phyloP scores from a whole-genome alignment of 2,888 invertebrate species.

The Mystacides longicornis region DNA sequence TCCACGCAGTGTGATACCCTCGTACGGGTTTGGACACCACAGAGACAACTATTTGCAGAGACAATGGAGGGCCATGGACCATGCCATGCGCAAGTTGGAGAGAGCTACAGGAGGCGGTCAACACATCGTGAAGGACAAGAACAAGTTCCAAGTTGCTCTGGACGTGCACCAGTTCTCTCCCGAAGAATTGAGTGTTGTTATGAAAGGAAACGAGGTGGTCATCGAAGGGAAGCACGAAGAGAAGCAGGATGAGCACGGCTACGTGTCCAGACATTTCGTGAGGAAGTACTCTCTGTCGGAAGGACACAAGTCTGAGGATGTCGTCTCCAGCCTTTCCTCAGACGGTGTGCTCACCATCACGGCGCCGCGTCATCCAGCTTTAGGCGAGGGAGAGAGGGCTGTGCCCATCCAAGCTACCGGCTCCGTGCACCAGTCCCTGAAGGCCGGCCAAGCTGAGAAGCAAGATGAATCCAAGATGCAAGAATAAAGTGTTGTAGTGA shows the following conservation, averaged over 20 bases:
- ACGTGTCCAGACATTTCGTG: constrained; percentile 64
- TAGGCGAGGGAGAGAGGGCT: constrained; percentile 40
- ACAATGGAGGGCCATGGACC: neutral
- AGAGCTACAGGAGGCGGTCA: neutral
- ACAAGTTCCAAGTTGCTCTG: constrained; percentile 59
- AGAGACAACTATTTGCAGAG: neutral
- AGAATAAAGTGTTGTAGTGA: no score
- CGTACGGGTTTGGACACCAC: neutral
- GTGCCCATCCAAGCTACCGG: constrained; percentile 57
- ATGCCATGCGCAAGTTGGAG: neutral
- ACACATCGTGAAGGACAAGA: constrained; percentile 33
- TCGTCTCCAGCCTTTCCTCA: constrained; percentile 66
- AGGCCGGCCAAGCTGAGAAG: no score
- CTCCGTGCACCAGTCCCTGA: constrained; percentile 37
- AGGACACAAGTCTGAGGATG: constrained; percentile 60
- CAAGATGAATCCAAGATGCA: no score
- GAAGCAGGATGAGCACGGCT: constrained; percentile 65
- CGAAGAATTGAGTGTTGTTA: constrained; percentile 69
- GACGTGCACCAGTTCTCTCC: constrained; percentile 74
- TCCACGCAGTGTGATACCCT: neutral
- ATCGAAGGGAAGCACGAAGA: constrained; percentile 77
- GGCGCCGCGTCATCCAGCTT: constrained; percentile 44
- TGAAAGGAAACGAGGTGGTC: constrained; percentile 59
- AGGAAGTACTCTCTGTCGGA: constrained; percentile 68
- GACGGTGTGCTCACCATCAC: constrained; percentile 67